Base-by-base conservation (phyloP, 2,888 invertebrate genomes). In the Pseudoips prasinana region DNA sequence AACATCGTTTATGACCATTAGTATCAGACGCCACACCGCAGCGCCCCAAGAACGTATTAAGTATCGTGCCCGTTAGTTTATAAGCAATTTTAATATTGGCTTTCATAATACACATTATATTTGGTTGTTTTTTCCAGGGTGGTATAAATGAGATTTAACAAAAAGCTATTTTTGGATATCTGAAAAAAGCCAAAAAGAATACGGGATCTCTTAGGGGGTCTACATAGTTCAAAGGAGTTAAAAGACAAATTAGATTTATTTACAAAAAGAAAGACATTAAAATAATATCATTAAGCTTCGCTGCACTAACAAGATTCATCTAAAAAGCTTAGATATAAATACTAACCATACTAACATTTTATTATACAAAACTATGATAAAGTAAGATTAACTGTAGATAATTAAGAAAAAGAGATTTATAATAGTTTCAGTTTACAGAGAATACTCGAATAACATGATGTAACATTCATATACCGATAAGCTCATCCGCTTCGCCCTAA, bases 401-500 rank as follows among this genome's bases (percentile, higher is more conserved):
- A 24, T 10, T 52, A 52, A 39, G 45, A 43, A 36, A 39, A 39
- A 33, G 49, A 45, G 46, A 41, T 46, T 34, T 33, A 46, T 42
- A 50, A 64, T 47, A 38, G 45, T 56, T 56, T 54, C 50, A 67
- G 56, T 63, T 60, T 60, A 46, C 42, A 50, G 49, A 56, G 54
- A 64, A 63, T 73, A 71, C 58, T 73, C 54, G 55, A 67, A 63
- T 74, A 73, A 76, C 73, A 64, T 61, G 65, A 69, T 53, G 60
- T 75, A 80, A 79, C 76, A 74, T 64, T 72, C 70, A 74, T 73
- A 59, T 46, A 60, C 42, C 35, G 49, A 40, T 53, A 65, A 73
- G 84, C 78, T 87, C 87, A 87, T 87, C 73, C 75, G 87, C 87
- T 88, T 87, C 81, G 86, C 87, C 87, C 77, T 87, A 87, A 87